Evolutionary conservation across 1,140 invertebrate species (phyloP).

Genomic region (Plectus sambesii): DNA sequence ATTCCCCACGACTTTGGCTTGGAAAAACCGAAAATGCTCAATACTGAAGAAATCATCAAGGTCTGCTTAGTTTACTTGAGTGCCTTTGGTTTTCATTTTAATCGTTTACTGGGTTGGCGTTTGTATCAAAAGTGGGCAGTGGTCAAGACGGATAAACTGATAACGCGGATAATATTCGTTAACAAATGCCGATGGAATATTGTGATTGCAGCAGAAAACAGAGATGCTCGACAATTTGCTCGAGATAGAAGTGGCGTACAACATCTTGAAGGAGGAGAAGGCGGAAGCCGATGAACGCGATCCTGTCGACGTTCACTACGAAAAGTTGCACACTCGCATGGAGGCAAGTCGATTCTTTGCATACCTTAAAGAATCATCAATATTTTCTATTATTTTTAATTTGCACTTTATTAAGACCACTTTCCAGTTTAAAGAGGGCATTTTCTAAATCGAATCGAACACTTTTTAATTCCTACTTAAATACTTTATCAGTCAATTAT

Average conservation of each 20-base stretch:
- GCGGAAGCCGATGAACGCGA: constrained; percentile 50
- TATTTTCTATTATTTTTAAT: too few relatives aligned
- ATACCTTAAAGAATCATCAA: constrained; percentile 11
- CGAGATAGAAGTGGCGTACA: constrained; percentile 90
- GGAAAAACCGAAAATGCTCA: constrained; percentile 65
- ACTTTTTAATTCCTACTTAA: too few relatives aligned
- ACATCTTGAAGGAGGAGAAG: constrained; percentile 55
- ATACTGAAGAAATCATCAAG: constrained; percentile 64
- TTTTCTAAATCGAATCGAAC: too few relatives aligned
- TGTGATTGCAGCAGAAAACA: constrained; percentile 67
- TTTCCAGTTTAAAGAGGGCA: too few relatives aligned
- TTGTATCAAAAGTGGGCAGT: too few relatives aligned
- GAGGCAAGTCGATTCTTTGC: constrained; percentile 42
- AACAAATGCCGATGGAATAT: too few relatives aligned
- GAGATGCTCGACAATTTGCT: constrained; percentile 81
- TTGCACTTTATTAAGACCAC: too few relatives aligned
- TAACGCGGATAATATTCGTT: too few relatives aligned
- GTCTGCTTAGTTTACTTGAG: constrained; percentile 41
- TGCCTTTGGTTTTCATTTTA: constrained; percentile 13
- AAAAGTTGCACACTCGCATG: constrained; percentile 72
- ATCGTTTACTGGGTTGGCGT: not conserved
- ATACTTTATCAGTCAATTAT: too few relatives aligned
- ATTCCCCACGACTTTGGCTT: constrained; percentile 84
- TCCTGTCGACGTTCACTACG: constrained; percentile 73
- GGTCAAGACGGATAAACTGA: too few relatives aligned